Conservation (phyloP, 1,140 invertebrate genomes). For the Brachionus plicatilis region DNA sequence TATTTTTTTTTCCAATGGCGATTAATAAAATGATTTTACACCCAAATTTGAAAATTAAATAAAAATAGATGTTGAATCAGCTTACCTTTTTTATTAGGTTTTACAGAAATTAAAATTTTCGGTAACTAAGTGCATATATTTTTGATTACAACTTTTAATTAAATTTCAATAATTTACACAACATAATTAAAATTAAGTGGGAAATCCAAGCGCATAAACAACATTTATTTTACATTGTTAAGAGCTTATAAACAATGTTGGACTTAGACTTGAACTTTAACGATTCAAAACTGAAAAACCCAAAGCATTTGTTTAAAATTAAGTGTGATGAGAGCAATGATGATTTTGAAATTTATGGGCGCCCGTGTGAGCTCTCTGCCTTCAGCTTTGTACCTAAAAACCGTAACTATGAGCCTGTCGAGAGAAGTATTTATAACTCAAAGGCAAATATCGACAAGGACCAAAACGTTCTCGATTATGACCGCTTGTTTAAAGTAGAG, state of each 20-base stretch:
- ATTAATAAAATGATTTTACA: not conserved
- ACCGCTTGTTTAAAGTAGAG: slow-evolving; percentile 47
- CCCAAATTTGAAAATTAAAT: not conserved
- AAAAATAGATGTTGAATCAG: not conserved
- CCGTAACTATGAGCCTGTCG: slow-evolving; percentile 44
- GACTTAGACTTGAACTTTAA: not conserved
- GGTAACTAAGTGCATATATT: slow-evolving; percentile 18
- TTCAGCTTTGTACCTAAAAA: slow-evolving; percentile 51
- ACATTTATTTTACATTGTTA: not conserved
- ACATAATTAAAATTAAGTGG: not conserved
- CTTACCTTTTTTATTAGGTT: not conserved
- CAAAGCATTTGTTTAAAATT: slow-evolving; percentile 37
- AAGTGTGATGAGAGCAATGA: slow-evolving; percentile 47
- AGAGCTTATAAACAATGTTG: not conserved
- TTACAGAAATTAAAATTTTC: not conserved
- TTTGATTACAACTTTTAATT: slow-evolving; percentile 5
- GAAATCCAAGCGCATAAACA: not conserved
- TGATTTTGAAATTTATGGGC: slow-evolving; percentile 47
- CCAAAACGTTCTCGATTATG: slow-evolving; percentile 45
- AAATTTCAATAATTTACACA: not conserved
- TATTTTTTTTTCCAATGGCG: too few species aligned
- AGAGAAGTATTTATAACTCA: slow-evolving; percentile 42
- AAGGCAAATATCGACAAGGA: not conserved
- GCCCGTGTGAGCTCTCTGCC: slow-evolving; percentile 53
- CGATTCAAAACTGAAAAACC: slow-evolving; percentile 8